phyloP scores from a whole-genome alignment of 2,888 invertebrate genomes.

The Portevinia maculata region DNA sequence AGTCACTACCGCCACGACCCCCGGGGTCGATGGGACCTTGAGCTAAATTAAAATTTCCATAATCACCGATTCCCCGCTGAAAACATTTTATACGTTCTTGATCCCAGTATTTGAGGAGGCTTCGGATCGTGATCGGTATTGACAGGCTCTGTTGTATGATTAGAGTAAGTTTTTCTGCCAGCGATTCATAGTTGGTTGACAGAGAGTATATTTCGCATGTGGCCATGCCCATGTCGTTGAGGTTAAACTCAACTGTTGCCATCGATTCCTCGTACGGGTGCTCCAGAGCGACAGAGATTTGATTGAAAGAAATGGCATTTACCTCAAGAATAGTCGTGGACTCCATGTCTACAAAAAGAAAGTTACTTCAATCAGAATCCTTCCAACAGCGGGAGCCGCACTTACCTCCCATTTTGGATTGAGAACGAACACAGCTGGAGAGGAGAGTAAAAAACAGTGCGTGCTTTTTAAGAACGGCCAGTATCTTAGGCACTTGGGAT shows the following conservation, averaged over 20 bases:
- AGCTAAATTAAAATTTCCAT: conserved; percentile 83
- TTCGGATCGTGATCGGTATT: conserved; percentile 95
- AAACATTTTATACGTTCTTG: conserved; percentile 86
- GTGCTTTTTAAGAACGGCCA: conserved; percentile 93
- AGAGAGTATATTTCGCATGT: conserved; percentile 90
- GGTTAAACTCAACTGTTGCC: conserved; percentile 95
- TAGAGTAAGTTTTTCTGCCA: conserved; percentile 83
- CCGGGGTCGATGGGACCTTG: conserved; percentile 86
- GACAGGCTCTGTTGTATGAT: conserved; percentile 94
- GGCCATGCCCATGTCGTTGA: conserved; percentile 91
- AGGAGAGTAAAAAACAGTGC: conserved; percentile 95
- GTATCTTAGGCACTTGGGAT: conserved; percentile 93
- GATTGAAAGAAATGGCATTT: conserved; percentile 94
- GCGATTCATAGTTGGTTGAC: conserved; percentile 82
- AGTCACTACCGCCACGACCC: conserved; percentile 83
- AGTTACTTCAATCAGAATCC: background rate
- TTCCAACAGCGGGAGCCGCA: conserved; percentile 23
- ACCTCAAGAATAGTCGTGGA: conserved; percentile 93
- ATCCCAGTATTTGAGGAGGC: conserved; percentile 94
- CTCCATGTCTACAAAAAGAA: conserved; percentile 76
- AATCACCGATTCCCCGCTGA: conserved; percentile 83
- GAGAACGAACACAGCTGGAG: conserved; percentile 93
- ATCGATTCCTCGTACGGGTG: conserved; percentile 96
- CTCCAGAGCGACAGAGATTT: conserved; percentile 94
- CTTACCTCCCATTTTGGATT: conserved; percentile 89